Evolutionary conservation across 1,140 invertebrate genomes (phyloP).

Genomic region (Trachymyrmex septentrionalis): DNA sequence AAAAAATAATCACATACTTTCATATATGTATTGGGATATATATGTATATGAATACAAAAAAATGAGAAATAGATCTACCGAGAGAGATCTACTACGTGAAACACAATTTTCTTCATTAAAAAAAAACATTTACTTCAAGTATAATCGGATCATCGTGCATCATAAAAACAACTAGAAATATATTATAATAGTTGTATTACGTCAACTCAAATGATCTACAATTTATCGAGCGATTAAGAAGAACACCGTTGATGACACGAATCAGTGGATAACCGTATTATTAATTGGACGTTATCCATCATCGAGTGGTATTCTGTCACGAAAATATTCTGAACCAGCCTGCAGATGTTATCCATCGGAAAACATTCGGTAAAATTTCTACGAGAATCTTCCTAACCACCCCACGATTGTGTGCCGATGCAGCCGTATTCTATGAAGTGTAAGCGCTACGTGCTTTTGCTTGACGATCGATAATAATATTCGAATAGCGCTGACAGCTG

Average conservation of each 20-base stretch:
- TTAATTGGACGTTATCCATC: neutral
- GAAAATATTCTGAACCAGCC: neutral
- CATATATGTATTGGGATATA: neutral
- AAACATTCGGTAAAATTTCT: neutral
- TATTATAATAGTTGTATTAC: neutral
- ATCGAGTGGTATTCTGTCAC: neutral
- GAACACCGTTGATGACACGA: neutral
- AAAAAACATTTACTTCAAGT: neutral
- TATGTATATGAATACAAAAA: neutral
- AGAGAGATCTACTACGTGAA: neutral
- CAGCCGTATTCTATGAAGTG: neutral
- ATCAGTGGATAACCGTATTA: neutral
- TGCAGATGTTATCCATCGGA: neutral
- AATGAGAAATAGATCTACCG: too few relatives aligned
- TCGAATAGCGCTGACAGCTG: conserved; percentile 38
- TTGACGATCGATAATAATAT: conserved; percentile 51
- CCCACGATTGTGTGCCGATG: conserved; percentile 38
- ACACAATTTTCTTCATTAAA: neutral
- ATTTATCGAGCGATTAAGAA: neutral
- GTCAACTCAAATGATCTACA: neutral
- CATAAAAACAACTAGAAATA: neutral
- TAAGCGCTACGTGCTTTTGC: neutral
- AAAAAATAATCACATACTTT: neutral
- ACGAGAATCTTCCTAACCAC: conserved; percentile 45
- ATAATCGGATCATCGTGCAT: neutral